A percentile compares a stretch with the other conserved stretches of the same genome.
These are phyloP conservation scores for Micoletzkya japonica DNA, from an alignment of 2,888 invertebrate genomes.

Conservation along the genomic window DNA sequence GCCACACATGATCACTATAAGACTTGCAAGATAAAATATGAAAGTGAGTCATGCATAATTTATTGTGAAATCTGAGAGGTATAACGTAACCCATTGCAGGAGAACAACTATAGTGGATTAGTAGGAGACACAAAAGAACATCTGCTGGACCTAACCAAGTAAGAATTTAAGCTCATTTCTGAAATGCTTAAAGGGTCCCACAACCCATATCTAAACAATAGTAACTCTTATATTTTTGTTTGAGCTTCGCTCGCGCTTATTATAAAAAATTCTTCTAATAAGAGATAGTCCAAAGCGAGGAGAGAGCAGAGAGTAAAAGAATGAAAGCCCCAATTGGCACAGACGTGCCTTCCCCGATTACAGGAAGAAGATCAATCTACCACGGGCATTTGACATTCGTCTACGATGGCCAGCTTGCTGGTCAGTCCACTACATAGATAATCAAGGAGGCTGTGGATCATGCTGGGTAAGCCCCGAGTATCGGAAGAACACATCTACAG, in stretches of 20 bases:
- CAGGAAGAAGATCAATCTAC: conserved; percentile 42
- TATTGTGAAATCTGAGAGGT: too few species aligned
- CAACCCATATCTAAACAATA: too few species aligned
- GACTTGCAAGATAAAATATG: neutral
- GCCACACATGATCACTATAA: neutral
- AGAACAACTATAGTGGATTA: conserved; percentile 17
- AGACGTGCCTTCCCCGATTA: too few species aligned
- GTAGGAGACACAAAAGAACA: conserved; percentile 32
- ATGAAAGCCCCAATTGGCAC: too few species aligned
- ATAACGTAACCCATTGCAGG: conserved; percentile 14
- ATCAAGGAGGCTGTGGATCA: conserved; percentile 49
- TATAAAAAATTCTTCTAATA: neutral
- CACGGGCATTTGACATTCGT: conserved; percentile 63
- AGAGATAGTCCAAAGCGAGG: too few species aligned
- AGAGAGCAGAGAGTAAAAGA: conserved; percentile 37
- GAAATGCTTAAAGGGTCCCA: too few species aligned
- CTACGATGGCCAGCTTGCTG: conserved; percentile 56
- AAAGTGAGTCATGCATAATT: neutral
- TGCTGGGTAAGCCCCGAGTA: conserved; percentile 39
- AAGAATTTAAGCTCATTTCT: too few species aligned
- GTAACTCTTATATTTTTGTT: too few species aligned
- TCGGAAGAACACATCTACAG: too few species aligned
- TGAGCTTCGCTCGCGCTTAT: conserved; percentile 20
- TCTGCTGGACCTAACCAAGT: conserved; percentile 29
- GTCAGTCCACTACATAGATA: conserved; percentile 37